Conservation (phyloP, 2,797 vertebrate genomes). For the Cryptoprocta ferox region DNA sequence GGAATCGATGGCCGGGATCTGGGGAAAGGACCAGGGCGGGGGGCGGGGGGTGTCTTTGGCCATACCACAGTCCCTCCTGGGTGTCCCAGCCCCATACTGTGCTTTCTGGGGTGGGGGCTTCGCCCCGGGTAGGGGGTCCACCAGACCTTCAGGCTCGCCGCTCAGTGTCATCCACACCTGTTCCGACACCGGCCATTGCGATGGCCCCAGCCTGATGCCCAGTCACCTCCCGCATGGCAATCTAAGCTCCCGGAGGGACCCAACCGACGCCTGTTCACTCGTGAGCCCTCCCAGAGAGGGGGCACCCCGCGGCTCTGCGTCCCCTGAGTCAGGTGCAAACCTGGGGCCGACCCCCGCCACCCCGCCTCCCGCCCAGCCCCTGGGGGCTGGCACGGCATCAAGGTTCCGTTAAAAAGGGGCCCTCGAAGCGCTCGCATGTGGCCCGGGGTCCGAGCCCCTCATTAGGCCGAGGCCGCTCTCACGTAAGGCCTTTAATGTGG, state of each 20-base stretch:
- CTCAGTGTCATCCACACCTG: not conserved
- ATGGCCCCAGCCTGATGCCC: conserved; percentile 1
- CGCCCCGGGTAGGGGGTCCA: accelerated
- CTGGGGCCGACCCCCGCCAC: not conserved
- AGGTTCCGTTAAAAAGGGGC: conserved; percentile 88
- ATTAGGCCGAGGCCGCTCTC: conserved; percentile 91
- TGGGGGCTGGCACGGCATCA: conserved; percentile 92
- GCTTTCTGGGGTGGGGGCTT: not conserved
- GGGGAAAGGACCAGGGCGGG: not conserved
- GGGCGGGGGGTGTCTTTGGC: not conserved
- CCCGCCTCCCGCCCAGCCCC: not conserved
- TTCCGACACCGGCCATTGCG: not conserved
- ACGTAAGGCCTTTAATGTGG: conserved; percentile 90
- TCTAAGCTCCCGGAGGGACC: not conserved
- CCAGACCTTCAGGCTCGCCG: not conserved
- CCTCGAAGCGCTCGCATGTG: conserved; percentile 86
- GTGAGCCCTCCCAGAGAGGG: accelerated
- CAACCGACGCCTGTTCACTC: not conserved
- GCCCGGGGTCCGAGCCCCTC: conserved; percentile 87
- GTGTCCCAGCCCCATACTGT: accelerated
- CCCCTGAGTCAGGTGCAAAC: conserved; percentile 55
- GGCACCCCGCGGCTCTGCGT: not conserved
- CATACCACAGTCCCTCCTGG: not conserved
- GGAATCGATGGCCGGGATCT: not conserved
- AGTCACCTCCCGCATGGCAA: accelerated